Conservation (phyloP, 2,113 vertebrate genomes). For the Eolophus roseicapilla region DNA sequence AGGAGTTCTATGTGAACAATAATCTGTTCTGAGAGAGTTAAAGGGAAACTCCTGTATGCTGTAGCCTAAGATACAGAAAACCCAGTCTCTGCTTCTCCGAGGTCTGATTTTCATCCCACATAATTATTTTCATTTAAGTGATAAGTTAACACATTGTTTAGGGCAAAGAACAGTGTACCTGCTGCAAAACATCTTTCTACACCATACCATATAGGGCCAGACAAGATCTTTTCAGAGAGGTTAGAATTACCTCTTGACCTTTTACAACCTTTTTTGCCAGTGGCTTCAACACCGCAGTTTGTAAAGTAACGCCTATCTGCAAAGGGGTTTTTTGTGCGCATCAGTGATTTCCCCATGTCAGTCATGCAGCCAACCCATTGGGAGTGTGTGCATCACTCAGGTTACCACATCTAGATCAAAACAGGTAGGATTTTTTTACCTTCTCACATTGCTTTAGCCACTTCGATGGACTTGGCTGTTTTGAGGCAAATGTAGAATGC, state of each 20-base stretch:
- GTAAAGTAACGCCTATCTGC: background rate
- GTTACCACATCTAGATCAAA: background rate
- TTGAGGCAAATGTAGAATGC: background rate
- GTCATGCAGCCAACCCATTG: accelerated
- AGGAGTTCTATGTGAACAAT: background rate
- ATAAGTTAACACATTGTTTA: background rate
- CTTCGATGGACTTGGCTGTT: background rate
- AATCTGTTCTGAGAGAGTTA: background rate
- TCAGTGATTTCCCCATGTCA: background rate
- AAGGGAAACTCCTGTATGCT: background rate
- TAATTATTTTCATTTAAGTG: background rate
- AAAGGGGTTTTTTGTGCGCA: background rate
- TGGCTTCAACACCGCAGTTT: background rate
- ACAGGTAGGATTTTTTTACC: background rate
- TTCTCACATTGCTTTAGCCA: background rate
- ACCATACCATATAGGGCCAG: background rate
- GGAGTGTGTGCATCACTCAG: background rate
- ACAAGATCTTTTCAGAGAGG: background rate
- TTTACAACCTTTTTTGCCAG: background rate
- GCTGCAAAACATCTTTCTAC: background rate
- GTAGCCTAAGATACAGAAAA: background rate
- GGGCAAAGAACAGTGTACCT: background rate
- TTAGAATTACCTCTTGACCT: background rate
- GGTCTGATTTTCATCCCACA: background rate
- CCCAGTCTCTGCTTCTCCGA: background rate